phyloP scores from a whole-genome alignment of 2,113 vertebrate genomes.

The Bujurquina vittata region DNA sequence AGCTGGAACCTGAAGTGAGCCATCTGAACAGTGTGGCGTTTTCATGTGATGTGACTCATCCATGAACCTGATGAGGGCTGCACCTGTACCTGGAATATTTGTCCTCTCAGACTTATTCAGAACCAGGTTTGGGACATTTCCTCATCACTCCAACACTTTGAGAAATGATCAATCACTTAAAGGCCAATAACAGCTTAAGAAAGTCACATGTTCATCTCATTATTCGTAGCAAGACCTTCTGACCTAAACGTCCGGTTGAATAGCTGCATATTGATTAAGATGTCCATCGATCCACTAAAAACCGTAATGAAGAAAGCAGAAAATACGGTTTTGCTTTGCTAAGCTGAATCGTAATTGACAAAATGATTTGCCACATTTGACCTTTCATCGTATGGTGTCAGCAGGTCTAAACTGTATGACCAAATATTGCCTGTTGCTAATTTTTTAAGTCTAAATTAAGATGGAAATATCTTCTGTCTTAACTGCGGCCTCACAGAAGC shows the following conservation, averaged over 20 bases:
- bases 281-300: neutral
- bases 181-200: neutral
- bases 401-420: neutral
- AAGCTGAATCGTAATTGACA: neutral
- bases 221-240: neutral
- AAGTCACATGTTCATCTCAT: neutral
- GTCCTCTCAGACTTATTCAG: neutral
- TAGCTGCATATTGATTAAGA: neutral
- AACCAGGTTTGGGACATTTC: neutral
- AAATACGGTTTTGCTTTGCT: neutral
- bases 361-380: neutral
- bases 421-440: neutral
- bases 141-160: neutral
- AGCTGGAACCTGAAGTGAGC: neutral
- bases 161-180: neutral
- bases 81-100: neutral
- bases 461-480: neutral
- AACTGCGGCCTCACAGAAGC: neutral
- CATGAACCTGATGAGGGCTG: neutral
- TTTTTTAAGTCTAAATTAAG: neutral
- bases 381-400: neutral
- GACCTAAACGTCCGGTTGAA: neutral
- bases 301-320: neutral
- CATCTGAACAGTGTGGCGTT: neutral
- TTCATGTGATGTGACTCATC: neutral